These are phyloP conservation scores for Scatophagus argus DNA, from an alignment of 2,113 vertebrate species.

Conservation along the genomic window DNA sequence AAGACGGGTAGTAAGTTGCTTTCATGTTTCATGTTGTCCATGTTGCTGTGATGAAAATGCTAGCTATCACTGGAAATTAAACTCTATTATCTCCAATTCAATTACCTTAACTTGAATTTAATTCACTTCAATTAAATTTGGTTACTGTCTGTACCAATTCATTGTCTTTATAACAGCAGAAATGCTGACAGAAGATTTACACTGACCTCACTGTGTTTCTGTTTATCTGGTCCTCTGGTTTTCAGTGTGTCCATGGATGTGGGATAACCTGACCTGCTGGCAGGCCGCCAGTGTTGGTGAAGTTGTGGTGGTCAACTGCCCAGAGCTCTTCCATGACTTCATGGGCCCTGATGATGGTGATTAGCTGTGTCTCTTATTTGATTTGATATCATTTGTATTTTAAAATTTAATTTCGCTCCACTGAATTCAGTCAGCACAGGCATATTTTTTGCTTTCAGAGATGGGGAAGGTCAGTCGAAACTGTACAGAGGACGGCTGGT, in stretches of 20 bases:
- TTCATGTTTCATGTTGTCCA: neutral
- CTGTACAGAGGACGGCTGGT: conserved; percentile 95
- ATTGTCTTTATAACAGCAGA: neutral
- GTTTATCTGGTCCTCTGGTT: neutral
- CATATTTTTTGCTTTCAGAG: conserved; percentile 66
- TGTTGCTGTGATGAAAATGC: conserved; percentile 8
- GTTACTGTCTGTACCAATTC: neutral
- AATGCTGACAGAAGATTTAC: neutral
- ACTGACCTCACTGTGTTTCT: conserved; percentile 6
- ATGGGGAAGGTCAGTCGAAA: conserved; percentile 91
- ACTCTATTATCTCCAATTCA: neutral
- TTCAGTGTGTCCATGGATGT: conserved; percentile 92
- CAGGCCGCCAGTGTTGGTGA: conserved; percentile 89
- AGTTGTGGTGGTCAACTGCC: conserved; percentile 91
- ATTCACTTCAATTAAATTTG: neutral
- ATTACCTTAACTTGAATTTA: neutral
- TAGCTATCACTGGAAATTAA: conserved; percentile 23
- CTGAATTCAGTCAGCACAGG: neutral
- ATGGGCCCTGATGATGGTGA: conserved; percentile 92
- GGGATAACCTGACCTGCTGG: conserved; percentile 99
- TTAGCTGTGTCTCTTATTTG: neutral
- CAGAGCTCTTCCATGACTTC: conserved; percentile 88
- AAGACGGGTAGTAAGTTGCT: neutral
- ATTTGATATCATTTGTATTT: neutral
- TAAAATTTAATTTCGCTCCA: neutral